Evolutionary conservation across 2,113 vertebrate genomes (phyloP), one percentile per base, ranked within the genome.

Genomic region (Mus spicilegus): DNA sequence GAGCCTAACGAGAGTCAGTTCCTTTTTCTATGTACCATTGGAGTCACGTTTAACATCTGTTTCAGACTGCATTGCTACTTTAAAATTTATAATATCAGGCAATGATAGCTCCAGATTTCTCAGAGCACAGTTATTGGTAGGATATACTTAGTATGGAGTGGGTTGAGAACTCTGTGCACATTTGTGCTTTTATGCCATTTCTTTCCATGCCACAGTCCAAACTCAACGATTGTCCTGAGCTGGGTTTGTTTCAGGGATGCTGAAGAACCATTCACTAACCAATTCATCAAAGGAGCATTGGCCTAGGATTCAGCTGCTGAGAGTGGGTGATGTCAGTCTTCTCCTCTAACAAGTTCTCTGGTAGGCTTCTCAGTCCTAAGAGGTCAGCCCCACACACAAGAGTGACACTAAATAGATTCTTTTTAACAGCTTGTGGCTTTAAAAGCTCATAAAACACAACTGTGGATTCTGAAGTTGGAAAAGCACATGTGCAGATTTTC

Each of bases 1-100:
- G 92, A 92, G 70, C 2, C 58, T 65, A 70, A 5, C 72, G 84
- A 56, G 85, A 88, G 54, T 88, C 90, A 86, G 90, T 24, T 96
- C 2, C 56, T 92, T 87, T 73, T 33, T 4, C 22, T 97, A 24
- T 24, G 16, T 95, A 54, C 58, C 46, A 36, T 77, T 77, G 78
- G 87, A 92, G 33, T 20, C 54, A 11, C 20, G 61, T 93, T 96
- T 95, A 86, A 77, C 90, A 7, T 2, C 91, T 91, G 20, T 87
- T 95, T 94, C 12, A 91, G 75, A 80, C 36, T 56, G 26, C 36
- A 90, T 3, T 76, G 33, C 73, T 90, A n/a, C 36, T 96, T 19
- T 58, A 39, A 26, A 72, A 28, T 54, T 75, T 82, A 86, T 30
- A 51, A 78, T 81, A 78, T 78, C 54, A 46, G 72, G 28, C 51